Evolutionary conservation across 2,797 vertebrate species (phyloP), one percentile per base, ranked within the genome.

Genomic region (Alectoris magna): DNA sequence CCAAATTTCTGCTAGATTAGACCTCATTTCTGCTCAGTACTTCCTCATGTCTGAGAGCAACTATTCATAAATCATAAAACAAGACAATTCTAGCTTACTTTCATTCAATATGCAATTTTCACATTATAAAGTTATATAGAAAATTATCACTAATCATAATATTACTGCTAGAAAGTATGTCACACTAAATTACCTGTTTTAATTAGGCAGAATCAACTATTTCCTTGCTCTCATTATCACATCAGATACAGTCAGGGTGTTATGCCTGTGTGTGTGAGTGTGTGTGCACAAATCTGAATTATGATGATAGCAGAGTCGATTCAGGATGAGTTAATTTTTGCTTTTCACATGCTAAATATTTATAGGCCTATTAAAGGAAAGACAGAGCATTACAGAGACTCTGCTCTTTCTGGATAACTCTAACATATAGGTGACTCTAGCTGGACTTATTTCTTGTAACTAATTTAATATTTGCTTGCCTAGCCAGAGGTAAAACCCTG

Each of bases 261-360:
- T 70, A 76, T 18, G 58, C 51, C 43, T 39, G 51, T 87, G n/a
- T 60, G 16, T 67, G 49, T 67, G 15, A 87, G 16, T 67, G 51
- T 62, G 7, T 51, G 49, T 84, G 66, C 76, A 86, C 68, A 92
- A 84, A 81, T 92, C 41, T 93, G 83, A 92, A 91, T 93, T 59
- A 78, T n/a, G 79, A 91, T 85, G 89, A 87, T 31, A 85, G 93
- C 82, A 93, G 44, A 67, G 79, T 91, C 81, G 94, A 46, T 46
- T 83, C 63, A 46, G 58, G 89, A 60, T 91, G 72, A 94, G 71
- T 93, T 82, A 93, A 79, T 80, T 92, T 93, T 88, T 82, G 41
- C 67, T 74, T 96, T 87, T 87, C 88, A 85, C 69, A 41, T 84
- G 68, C 84, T 92, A 97, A 96, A 95, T 96, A 96, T 96, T 97